A percentile compares a stretch with the other conserved stretches of the same genome.
phyloP scores from a whole-genome alignment of 2,888 invertebrate genomes.

The Caenorhabditis parvicauda region DNA sequence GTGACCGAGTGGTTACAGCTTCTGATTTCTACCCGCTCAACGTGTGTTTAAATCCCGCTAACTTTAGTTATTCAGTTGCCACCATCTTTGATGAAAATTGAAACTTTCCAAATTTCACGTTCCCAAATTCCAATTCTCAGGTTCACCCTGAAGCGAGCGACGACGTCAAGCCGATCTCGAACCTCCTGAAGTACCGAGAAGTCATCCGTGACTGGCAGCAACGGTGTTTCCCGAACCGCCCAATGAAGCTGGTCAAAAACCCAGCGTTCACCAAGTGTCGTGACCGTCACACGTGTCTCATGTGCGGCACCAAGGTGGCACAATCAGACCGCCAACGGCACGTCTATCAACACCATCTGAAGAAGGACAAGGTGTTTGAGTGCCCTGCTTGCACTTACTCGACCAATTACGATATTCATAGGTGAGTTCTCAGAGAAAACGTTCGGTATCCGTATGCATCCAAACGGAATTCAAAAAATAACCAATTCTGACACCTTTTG shows the following conservation, averaged over 20 bases:
- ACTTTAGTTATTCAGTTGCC: no score
- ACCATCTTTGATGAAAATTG: no score
- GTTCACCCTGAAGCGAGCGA: constrained; percentile 21
- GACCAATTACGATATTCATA: constrained; percentile 30
- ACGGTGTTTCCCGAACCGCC: constrained; percentile 50
- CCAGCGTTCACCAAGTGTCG: constrained; percentile 20
- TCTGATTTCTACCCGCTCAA: no score
- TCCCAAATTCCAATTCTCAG: no score
- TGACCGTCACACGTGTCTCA: constrained; percentile 38
- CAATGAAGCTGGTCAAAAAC: constrained; percentile 47
- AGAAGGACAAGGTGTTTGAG: constrained; percentile 35
- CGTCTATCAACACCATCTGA: constrained; percentile 42
- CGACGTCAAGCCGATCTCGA: constrained; percentile 29
- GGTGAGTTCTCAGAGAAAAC: no score
- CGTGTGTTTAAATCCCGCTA: no score
- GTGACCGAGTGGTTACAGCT: no score
- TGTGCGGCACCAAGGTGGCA: constrained; percentile 42
- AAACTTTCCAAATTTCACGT: no score
- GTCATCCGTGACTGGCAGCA: constrained; percentile 42
- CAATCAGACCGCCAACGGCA: constrained; percentile 50
- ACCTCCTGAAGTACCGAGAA: constrained; percentile 41
- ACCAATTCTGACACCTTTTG: no score
- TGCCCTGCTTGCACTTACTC: constrained; percentile 46
- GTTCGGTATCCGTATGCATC: no score
- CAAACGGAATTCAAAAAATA: no score